Percentiles rank a stretch among this genome's conserved stretches.
phyloP scores from a whole-genome alignment of 2,797 vertebrate species.

The Thunnus albacares region DNA sequence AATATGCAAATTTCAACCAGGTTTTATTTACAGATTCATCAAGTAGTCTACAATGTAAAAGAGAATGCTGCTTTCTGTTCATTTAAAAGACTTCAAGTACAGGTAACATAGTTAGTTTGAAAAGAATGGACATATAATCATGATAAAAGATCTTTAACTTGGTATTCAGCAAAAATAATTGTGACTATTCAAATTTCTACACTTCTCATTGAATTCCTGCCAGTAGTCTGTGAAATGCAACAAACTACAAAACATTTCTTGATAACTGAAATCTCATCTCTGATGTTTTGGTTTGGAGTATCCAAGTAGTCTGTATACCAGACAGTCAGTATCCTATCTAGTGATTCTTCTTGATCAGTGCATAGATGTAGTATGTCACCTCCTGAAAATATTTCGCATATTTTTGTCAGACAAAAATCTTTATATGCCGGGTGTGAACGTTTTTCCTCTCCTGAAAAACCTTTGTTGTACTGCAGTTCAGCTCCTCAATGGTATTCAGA shows the following conservation, averaged over 20 bases:
- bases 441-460: constrained; percentile 28
- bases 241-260: not conserved
- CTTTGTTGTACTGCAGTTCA: constrained; percentile 34
- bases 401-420: not conserved
- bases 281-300: not conserved
- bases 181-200: too few species aligned
- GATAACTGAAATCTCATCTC: not conserved
- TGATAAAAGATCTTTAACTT: too few species aligned
- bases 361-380: not conserved
- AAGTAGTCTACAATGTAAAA: too few species aligned
- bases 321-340: not conserved
- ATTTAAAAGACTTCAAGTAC: too few species aligned
- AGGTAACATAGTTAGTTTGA: too few species aligned
- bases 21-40: too few species aligned
- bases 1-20: not conserved
- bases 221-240: not conserved
- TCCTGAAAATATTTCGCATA: not conserved
- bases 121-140: too few species aligned
- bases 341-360: constrained; percentile 6
- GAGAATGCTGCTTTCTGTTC: too few species aligned
- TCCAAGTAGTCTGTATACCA: not conserved
- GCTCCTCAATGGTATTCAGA: constrained; percentile 65
- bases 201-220: not conserved
- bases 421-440: constrained; percentile 47
- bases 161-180: too few species aligned